phyloP scores from a whole-genome alignment of 2,113 vertebrate species.

The Sturnus vulgaris region DNA sequence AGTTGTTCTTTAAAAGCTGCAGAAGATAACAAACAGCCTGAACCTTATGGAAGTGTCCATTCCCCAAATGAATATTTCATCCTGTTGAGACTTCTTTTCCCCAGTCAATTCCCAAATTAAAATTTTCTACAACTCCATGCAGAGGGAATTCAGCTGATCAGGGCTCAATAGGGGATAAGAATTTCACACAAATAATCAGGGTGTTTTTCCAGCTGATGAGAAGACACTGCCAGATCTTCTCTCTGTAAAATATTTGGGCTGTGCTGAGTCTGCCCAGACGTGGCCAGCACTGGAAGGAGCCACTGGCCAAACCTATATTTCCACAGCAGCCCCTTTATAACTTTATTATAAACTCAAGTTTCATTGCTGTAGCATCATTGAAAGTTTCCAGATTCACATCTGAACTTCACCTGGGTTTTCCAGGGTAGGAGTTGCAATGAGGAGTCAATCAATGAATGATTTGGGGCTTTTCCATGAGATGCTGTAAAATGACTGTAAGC shows the following conservation, averaged over 20 bases:
- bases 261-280: background rate
- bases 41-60: background rate
- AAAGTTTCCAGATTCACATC: background rate
- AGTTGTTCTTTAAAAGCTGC: background rate
- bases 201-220: background rate
- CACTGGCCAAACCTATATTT: no score
- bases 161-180: background rate
- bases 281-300: background rate
- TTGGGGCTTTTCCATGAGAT: background rate
- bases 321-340: background rate
- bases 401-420: background rate
- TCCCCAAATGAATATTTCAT: background rate
- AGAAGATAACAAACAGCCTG: background rate
- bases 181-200: background rate
- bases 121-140: background rate
- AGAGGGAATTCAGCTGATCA: background rate
- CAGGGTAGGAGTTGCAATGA: background rate
- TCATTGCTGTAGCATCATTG: fast-evolving
- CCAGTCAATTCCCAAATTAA: background rate
- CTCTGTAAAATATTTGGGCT: background rate
- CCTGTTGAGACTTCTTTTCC: background rate
- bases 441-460: background rate
- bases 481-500: background rate
- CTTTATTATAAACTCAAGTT: fast-evolving
- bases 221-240: background rate